Conservation (phyloP, 1,140 invertebrate genomes). For the Wasmannia auropunctata region DNA sequence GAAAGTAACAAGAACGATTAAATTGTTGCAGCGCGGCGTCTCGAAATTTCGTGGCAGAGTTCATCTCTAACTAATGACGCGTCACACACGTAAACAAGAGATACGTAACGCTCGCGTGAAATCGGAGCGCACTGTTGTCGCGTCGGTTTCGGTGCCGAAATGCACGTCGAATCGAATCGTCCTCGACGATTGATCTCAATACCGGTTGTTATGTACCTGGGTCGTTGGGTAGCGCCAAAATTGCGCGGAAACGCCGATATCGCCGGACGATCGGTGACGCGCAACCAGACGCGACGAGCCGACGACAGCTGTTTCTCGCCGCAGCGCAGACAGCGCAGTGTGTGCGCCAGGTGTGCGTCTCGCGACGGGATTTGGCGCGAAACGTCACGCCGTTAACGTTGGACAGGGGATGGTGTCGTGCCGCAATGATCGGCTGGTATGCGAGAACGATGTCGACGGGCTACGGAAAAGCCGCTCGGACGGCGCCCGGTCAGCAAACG, state of each 20-base stretch:
- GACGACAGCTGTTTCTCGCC: conserved; percentile 77
- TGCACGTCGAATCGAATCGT: not conserved
- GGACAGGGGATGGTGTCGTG: not conserved
- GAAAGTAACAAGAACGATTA: not conserved
- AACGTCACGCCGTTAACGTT: conserved; percentile 52
- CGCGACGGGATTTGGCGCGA: conserved; percentile 75
- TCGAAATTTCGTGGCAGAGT: not conserved
- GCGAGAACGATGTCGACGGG: not conserved
- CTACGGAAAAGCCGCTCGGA: conserved; percentile 2
- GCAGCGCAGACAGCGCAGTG: not conserved
- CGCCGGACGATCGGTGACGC: conserved; percentile 52
- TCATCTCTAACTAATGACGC: not conserved
- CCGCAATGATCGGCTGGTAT: not conserved
- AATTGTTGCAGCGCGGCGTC: not conserved
- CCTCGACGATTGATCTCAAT: not conserved
- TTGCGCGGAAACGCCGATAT: too few species aligned
- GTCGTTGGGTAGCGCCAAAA: not conserved
- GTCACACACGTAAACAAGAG: conserved; percentile 27
- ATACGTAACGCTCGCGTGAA: not conserved
- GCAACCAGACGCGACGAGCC: conserved; percentile 5
- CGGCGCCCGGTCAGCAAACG: too few species aligned
- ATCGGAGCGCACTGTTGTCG: not conserved
- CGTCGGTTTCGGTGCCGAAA: too few species aligned
- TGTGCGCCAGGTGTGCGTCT: conserved; percentile 76
- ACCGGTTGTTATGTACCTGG: not conserved